Conservation (phyloP, 1,140 invertebrate genomes). For the Dryas iulia region DNA sequence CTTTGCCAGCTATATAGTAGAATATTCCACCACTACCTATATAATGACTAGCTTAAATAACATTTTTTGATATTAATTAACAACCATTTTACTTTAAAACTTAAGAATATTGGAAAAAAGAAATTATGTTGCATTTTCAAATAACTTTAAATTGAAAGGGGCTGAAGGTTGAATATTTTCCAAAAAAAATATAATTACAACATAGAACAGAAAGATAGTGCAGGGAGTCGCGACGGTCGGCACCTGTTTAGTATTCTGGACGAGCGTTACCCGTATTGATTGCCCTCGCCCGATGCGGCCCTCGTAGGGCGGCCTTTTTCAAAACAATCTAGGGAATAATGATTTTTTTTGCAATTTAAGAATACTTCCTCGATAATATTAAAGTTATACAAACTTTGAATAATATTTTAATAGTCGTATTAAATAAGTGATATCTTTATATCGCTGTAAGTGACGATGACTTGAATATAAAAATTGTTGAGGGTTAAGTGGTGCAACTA, state of each 20-base stretch:
- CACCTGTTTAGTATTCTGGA: constrained; percentile 69
- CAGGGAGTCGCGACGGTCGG: constrained; percentile 40
- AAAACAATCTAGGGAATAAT: constrained; percentile 68
- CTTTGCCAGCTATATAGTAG: background rate
- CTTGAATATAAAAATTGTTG: too few relatives aligned
- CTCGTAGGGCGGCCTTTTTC: constrained; percentile 57
- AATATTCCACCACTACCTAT: background rate
- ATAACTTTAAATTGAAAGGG: background rate
- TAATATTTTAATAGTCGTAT: background rate
- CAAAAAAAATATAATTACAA: constrained; percentile 38
- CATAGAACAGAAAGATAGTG: constrained; percentile 29
- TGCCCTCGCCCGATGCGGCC: constrained; percentile 47
- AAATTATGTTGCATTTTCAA: background rate
- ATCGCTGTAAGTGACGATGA: too few relatives aligned
- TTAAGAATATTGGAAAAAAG: background rate
- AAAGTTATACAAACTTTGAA: background rate
- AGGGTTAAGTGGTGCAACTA: too few relatives aligned
- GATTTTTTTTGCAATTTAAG: constrained; percentile 47
- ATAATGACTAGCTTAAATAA: background rate
- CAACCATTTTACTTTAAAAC: too few relatives aligned
- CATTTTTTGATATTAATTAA: constrained; percentile 4
- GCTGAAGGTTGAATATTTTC: background rate
- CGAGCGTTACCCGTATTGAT: constrained; percentile 66
- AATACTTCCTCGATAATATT: background rate
- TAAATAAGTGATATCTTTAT: too few relatives aligned